phyloP scores from a whole-genome alignment of 2,113 vertebrate species.

The Gavia stellata region DNA sequence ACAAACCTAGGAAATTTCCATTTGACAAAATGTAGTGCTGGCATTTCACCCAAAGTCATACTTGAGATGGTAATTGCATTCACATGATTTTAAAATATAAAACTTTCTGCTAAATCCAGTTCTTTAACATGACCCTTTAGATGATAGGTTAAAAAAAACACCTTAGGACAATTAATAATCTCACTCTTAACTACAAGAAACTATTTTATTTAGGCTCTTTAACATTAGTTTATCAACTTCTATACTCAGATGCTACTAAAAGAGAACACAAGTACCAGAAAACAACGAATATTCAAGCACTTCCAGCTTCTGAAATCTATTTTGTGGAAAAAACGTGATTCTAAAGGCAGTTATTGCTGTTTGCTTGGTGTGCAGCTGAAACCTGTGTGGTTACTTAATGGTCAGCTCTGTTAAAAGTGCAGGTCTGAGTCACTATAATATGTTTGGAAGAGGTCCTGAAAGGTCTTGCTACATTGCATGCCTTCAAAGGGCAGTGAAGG shows the following conservation, averaged over 20 bases:
- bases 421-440: not conserved
- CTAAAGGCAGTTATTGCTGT: not conserved
- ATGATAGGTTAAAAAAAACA: not conserved
- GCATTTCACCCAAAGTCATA: not conserved
- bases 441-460: not conserved
- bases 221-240: not conserved
- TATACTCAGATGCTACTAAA: not conserved
- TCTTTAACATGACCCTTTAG: not conserved
- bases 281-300: not conserved
- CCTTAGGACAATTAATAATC: not conserved
- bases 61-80: rapidly evolving
- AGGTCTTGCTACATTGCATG: not conserved
- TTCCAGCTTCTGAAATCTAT: not conserved
- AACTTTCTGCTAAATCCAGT: not conserved
- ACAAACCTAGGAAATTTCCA: not conserved
- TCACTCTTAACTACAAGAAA: not conserved
- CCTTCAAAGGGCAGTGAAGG: not conserved
- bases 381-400: not conserved
- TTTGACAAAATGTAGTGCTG: not conserved
- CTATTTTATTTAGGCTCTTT: not conserved
- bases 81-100: not conserved
- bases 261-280: not conserved
- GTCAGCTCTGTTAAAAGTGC: not conserved
- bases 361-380: not conserved
- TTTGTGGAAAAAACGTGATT: not conserved